A percentile compares a stretch with the other conserved stretches of the same genome.
Conservation (phyloP, 2,888 invertebrate genomes). For the Apamea crenata region DNA sequence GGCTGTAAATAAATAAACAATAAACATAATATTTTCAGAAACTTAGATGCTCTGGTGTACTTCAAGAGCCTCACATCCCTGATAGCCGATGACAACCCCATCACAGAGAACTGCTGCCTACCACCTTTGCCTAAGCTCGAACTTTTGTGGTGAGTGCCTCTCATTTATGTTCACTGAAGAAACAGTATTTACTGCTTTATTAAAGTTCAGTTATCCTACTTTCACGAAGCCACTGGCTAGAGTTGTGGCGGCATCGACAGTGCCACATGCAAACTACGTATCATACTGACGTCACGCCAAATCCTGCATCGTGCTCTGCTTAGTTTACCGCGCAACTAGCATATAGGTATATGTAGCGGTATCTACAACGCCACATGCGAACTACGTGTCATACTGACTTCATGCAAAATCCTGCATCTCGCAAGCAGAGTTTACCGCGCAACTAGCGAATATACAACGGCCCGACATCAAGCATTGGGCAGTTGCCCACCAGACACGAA, state of each 20-base stretch:
- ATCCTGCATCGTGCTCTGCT: no score
- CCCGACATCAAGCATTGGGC: no score
- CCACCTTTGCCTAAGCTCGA: conserved; percentile 93
- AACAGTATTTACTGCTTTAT: background rate
- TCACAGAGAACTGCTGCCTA: conserved; percentile 92
- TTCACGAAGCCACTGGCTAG: background rate
- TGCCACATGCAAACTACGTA: no score
- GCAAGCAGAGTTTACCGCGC: no score
- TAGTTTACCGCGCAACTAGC: no score
- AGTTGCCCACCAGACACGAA: no score
- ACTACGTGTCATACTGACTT: no score
- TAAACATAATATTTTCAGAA: conserved; percentile 85
- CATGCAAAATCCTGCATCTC: no score
- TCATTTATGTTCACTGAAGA: background rate
- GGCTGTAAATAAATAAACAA: background rate
- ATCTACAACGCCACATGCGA: no score
- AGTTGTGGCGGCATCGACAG: background rate
- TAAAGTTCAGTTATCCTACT: background rate
- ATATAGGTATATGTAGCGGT: no score
- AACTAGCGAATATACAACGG: no score
- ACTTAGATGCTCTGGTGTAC: conserved; percentile 93
- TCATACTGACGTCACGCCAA: no score
- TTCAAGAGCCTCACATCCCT: conserved; percentile 94
- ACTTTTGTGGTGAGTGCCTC: conserved; percentile 92
- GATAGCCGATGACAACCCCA: conserved; percentile 95